These are phyloP conservation scores for Eugnorisma glareosa DNA, from an alignment of 2,888 invertebrate genomes.

Conservation along the genomic window DNA sequence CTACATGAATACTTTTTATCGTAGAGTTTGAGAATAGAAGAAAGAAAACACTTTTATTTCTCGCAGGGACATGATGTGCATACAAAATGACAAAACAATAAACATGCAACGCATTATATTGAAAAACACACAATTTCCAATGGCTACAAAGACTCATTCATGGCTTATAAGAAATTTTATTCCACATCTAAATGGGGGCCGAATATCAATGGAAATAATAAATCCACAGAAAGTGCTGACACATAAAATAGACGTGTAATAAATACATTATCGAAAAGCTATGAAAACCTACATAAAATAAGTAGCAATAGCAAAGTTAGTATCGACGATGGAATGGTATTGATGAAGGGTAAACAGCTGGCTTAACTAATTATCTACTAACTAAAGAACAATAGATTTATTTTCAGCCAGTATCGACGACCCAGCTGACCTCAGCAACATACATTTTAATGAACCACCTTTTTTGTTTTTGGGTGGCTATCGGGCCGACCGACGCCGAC, in stretches of 20 bases:
- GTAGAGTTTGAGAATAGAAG: neutral
- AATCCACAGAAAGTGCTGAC: conserved; percentile 16
- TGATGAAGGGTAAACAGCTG: conserved; percentile 63
- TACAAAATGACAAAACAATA: too few relatives aligned
- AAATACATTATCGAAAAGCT: conserved; percentile 32
- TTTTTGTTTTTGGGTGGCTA: conserved; percentile 17
- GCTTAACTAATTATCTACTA: conserved; percentile 72
- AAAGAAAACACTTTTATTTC: too few relatives aligned
- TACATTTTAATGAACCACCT: conserved; percentile 31
- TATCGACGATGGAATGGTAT: conserved; percentile 61
- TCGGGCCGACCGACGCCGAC: neutral
- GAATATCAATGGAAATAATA: conserved; percentile 25
- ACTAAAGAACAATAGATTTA: conserved; percentile 68
- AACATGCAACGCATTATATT: too few relatives aligned
- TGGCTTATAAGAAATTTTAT: neutral
- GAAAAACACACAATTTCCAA: neutral
- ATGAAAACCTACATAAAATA: conserved; percentile 46
- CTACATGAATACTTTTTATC: neutral
- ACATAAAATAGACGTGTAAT: conserved; percentile 27
- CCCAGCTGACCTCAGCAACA: conserved; percentile 44
- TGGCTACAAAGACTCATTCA: neutral
- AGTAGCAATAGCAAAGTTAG: conserved; percentile 36
- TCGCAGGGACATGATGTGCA: too few relatives aligned
- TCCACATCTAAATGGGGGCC: neutral
- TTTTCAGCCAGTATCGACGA: conserved; percentile 65